A percentile compares a stretch with the other conserved stretches of the same genome.
These are phyloP conservation scores for Zaprionus obscuricornis DNA, from an alignment of 2,888 invertebrate species.

Conservation along the genomic window DNA sequence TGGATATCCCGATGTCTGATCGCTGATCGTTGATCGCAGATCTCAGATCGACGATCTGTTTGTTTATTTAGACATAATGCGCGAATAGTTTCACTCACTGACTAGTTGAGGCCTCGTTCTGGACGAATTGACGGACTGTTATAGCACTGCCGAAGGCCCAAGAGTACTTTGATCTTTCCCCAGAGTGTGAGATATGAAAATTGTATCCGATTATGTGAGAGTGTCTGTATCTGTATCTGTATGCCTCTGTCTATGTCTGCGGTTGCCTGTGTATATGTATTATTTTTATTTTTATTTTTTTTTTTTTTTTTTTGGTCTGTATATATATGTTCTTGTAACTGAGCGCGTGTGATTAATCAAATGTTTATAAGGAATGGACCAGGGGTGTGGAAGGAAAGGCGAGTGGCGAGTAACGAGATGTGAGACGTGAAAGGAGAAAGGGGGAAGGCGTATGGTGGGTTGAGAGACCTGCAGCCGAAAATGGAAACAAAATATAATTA, in stretches of 20 bases:
- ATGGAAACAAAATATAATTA: constrained; percentile 74
- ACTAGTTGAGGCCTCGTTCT: constrained; percentile 38
- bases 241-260: background rate
- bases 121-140: constrained; percentile 54
- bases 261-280: too few relatives aligned
- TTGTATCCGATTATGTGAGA: constrained; percentile 3
- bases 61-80: constrained; percentile 77
- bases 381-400: background rate
- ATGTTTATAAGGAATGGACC: constrained; percentile 51
- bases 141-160: constrained; percentile 29
- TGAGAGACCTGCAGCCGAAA: constrained; percentile 32
- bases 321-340: too few relatives aligned
- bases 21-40: constrained; percentile 15
- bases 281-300: too few relatives aligned
- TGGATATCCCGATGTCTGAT: constrained; percentile 23
- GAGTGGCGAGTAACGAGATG: background rate
- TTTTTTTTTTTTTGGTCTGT: too few relatives aligned
- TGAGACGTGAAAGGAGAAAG: constrained; percentile 1
- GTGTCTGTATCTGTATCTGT: constrained; percentile 22
- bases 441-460: background rate
- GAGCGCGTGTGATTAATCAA: constrained; percentile 70
- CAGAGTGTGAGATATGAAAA: constrained; percentile 56
- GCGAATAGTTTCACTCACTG: constrained; percentile 75
- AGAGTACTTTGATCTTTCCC: constrained; percentile 62
- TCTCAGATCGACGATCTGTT: constrained; percentile 45